A percentile compares a stretch with the other conserved stretches of the same genome.
These are phyloP conservation scores for Apodemia hepburni DNA, from an alignment of 2,888 invertebrate genomes.

Conservation along the genomic window DNA sequence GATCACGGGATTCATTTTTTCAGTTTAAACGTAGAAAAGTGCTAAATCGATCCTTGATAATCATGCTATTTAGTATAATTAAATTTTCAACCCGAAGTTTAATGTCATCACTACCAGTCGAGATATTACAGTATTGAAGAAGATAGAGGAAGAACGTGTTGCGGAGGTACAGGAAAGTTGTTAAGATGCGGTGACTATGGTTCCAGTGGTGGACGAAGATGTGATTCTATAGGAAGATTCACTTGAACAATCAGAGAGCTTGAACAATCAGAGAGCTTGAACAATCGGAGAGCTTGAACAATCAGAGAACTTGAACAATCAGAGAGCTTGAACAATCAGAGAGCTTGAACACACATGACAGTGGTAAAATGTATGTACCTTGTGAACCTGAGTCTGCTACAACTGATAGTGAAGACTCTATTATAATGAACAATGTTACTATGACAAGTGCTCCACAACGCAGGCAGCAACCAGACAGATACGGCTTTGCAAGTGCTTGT, in stretches of 20 bases:
- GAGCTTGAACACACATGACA: constrained; percentile 23
- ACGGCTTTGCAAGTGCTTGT: constrained; percentile 22
- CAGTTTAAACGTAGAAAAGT: not conserved
- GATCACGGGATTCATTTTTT: not conserved
- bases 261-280: no score
- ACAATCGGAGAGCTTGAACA: no score
- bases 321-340: no score
- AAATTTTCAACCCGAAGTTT: constrained; percentile 30
- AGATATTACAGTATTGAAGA: constrained; percentile 31
- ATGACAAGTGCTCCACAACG: constrained; percentile 19
- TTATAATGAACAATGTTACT: constrained; percentile 23
- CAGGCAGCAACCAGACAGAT: constrained; percentile 21
- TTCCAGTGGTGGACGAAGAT: constrained; percentile 34
- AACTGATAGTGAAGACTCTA: constrained; percentile 24
- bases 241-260: no score
- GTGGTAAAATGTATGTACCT: constrained; percentile 24
- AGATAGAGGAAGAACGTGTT: constrained; percentile 26
- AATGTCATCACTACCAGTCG: constrained; percentile 30
- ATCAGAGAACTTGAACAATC: no score
- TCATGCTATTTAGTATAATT: constrained; percentile 23
- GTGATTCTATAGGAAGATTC: constrained; percentile 21
- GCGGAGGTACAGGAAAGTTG: constrained; percentile 27
- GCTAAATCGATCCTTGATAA: not conserved
- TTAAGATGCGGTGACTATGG: constrained; percentile 28
- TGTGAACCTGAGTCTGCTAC: constrained; percentile 23